Conservation (phyloP, 2,113 vertebrate genomes). For the Eptesicus fuscus region DNA sequence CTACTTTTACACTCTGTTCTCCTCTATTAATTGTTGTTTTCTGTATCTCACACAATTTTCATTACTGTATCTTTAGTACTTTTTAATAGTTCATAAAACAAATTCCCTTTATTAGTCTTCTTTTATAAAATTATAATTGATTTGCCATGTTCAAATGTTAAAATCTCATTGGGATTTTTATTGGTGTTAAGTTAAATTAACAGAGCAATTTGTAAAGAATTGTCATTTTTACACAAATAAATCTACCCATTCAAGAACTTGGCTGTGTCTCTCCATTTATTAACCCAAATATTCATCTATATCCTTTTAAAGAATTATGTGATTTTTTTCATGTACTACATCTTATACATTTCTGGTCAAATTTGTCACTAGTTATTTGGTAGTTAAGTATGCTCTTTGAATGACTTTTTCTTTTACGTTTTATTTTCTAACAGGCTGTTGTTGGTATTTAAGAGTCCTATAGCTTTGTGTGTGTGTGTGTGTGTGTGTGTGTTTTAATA, state of each 20-base stretch:
- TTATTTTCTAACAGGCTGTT: neutral
- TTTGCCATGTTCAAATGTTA: neutral
- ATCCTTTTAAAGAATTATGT: neutral
- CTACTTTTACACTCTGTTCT: neutral
- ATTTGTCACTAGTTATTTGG: neutral
- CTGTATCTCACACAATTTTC: neutral
- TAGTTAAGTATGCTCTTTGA: neutral
- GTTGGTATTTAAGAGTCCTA: neutral
- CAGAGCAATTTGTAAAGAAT: neutral
- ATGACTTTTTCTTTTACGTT: neutral
- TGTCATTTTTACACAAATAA: slow-evolving; percentile 19
- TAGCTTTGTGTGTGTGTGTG: neutral
- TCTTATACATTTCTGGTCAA: neutral
- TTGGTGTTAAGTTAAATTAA: neutral
- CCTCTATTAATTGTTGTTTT: neutral
- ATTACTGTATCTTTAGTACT: neutral
- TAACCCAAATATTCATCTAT: neutral
- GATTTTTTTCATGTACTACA: neutral
- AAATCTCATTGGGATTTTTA: neutral
- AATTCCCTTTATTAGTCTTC: neutral
- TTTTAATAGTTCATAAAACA: neutral
- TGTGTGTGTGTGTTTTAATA: neutral
- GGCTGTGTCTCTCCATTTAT: neutral
- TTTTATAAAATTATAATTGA: neutral
- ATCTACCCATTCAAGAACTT: neutral